phyloP scores from a whole-genome alignment of 1,140 invertebrate genomes.

The Triops longicaudatus region DNA sequence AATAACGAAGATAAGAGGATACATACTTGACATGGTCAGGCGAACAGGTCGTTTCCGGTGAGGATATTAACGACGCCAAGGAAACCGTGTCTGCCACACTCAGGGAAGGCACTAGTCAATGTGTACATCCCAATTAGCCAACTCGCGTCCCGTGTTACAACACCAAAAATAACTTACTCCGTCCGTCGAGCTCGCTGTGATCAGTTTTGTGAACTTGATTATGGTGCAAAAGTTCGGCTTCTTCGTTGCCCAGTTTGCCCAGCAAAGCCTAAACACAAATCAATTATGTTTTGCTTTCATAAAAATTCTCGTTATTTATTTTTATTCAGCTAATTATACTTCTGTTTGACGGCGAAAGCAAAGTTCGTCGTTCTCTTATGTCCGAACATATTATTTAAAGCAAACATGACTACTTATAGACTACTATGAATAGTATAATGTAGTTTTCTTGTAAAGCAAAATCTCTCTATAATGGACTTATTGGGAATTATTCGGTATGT shows the following conservation, averaged over 20 bases:
- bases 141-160: neutral
- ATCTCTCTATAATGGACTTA: no score
- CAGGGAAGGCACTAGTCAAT: slow-evolving; percentile 22
- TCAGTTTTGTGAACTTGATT: neutral
- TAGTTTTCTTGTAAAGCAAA: no score
- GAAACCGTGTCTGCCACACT: slow-evolving; percentile 25
- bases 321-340: no score
- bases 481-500: no score
- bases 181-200: slow-evolving; percentile 10
- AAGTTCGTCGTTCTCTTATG: no score
- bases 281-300: neutral
- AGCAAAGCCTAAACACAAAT: neutral
- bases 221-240: neutral
- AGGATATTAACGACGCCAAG: slow-evolving; percentile 25
- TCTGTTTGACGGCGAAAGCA: no score
- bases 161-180: neutral
- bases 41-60: slow-evolving; percentile 26
- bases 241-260: neutral
- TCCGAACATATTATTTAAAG: no score
- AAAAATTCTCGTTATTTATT: neutral
- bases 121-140: neutral
- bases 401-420: no score
- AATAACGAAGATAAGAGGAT: neutral
- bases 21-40: slow-evolving; percentile 26
- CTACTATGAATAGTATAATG: no score